Evolutionary conservation across 2,113 vertebrate genomes (phyloP), one percentile per base, ranked within the genome.

Genomic region (rabbit (Oryctolagus cuniculus)): DNA sequence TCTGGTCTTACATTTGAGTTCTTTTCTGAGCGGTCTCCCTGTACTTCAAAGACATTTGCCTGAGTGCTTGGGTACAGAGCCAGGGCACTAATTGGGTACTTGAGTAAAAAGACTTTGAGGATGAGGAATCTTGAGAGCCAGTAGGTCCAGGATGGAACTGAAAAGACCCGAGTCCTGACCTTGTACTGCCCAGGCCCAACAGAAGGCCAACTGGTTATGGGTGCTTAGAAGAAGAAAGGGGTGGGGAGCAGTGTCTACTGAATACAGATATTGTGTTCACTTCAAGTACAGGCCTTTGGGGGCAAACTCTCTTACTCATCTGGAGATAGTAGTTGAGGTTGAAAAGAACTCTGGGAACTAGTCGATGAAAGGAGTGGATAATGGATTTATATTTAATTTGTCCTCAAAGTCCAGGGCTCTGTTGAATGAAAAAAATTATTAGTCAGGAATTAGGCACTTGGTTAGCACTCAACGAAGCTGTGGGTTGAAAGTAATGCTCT

Each of bases 1-100:
- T 81, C 73, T 97, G 89, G 89, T 95, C 96, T 98, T 96, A 92
- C 64, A 94, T 89, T 97, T 97, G 95, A 96, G 95, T 36, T 95
- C 63, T 97, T 96, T 93, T 94, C 87, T 95, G 77, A 93, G 66
- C 2, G 53, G 74, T 92, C 73, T 93, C 49, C 44, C 81, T 80
- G 49, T 66, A 92, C 74, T 95, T 96, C 96, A 97, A 96, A 97
- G 92, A 53, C 73, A 77, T 87, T 95, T 80, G 77, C 63, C 73
- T 95, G 72, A 93, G 89, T 84, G 81, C 36, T 81, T 84, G 79
- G 80, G 77, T 95, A 97, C 94, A 78, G 77, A 95, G 79, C 89
- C 89, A 86, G 90, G 72, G 29, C 73, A 88, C 69, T 89, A 97
- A 91, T 89, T 95, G 73, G 85, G 72, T 51, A 94, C 73, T 70